These are phyloP conservation scores for Aramus guarauna DNA, from an alignment of 2,113 vertebrate species.

Conservation along the genomic window DNA sequence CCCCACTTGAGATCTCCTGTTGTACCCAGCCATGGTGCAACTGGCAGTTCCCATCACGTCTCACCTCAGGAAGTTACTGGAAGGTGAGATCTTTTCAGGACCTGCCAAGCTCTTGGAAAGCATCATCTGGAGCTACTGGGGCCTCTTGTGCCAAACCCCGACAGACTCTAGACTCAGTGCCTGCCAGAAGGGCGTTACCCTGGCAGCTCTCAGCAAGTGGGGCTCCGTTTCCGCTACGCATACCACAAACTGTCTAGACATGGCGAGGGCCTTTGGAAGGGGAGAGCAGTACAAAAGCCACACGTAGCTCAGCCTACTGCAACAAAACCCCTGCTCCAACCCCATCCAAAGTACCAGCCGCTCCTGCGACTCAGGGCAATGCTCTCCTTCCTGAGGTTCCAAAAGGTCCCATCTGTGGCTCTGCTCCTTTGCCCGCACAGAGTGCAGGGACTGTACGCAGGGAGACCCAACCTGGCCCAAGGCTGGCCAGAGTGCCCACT, in stretches of 20 bases:
- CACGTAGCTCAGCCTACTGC: slow-evolving; percentile 19
- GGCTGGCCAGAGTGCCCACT: background rate
- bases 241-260: slow-evolving; percentile 56
- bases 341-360: background rate
- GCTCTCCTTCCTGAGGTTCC: background rate
- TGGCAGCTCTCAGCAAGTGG: slow-evolving; percentile 25
- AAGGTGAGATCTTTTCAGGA: slow-evolving; percentile 58
- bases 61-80: slow-evolving; percentile 41
- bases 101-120: slow-evolving; percentile 55
- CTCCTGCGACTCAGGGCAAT: background rate
- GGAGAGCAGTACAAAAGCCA: slow-evolving; percentile 34
- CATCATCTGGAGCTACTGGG: slow-evolving; percentile 35
- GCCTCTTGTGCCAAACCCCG: slow-evolving; percentile 31
- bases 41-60: background rate
- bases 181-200: slow-evolving; percentile 62
- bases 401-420: background rate
- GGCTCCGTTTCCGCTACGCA: background rate
- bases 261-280: slow-evolving; percentile 30
- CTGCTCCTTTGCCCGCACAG: rapidly evolving
- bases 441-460: rapidly evolving
- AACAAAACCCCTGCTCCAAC: background rate
- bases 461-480: background rate
- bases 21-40: background rate
- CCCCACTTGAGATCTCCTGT: background rate
- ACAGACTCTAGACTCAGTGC: slow-evolving; percentile 6